Evolutionary conservation across 2,888 invertebrate species (phyloP), one percentile per base, ranked within the genome.

Genomic region (Tenthredo scrophulariae): DNA sequence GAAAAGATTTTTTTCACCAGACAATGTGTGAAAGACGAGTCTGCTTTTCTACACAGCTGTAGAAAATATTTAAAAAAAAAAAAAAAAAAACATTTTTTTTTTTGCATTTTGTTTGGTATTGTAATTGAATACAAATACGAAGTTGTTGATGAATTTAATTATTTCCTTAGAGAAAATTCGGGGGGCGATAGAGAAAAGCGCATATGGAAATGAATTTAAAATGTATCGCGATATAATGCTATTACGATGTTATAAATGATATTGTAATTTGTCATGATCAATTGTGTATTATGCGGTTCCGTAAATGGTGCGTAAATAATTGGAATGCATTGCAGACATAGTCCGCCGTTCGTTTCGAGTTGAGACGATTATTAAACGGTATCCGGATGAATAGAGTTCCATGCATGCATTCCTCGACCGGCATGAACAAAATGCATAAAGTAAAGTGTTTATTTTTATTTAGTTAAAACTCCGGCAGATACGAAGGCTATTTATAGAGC

Each of bases 401-500:
- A 22, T 40, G 26, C 50, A 50, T 80, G 62, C 80, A 80, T 80
- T 80, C 62, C 80, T 77, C 54, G 33, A 13, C 26, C 33, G 33
- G 67, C 18, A 18, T 67, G 18, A 83, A 83, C 83, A 67, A 83
- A 83, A 70, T 83, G 70, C 83, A 83, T 70, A 83, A 62, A 74
- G 62, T 80, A n/a, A 80, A 65, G 83, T 83, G 83, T 83, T 89
- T 90, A 90, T 90, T 90, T 89, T 90, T 86, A 88, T 89, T 89
- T 87, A 89, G 88, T 87, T 70, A 86, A 86, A 88, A 87, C 89
- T 89, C 87, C 87, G 88, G 88, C 90, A 90, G 88, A 88, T 89
- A 87, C 88, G 75, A 84, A 65, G 88, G 89, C 87, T 91, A 91
- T 91, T 91, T 91, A 90, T 91, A 91, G 91, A 86, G 84, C 46